Evolutionary conservation across 2,113 vertebrate species (phyloP).

Genomic region (Heteronetta atricapilla): DNA sequence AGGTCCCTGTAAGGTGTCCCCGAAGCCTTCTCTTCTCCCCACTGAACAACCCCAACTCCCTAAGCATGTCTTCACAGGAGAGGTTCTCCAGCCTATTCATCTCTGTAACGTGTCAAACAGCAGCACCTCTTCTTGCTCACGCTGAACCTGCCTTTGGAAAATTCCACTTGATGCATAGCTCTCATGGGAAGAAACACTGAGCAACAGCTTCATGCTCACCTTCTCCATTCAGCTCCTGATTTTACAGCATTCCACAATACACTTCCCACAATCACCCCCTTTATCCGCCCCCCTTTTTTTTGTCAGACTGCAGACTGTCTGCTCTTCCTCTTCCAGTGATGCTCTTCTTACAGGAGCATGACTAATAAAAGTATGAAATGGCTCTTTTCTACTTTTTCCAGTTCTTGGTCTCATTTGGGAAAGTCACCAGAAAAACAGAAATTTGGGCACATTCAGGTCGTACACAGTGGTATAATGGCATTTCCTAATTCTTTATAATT

Average conservation of each 20-base stretch:
- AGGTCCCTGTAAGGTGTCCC: no score
- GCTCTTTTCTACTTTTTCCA: neutral
- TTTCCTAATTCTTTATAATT: neutral
- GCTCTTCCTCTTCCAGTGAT: neutral
- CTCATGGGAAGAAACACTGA: neutral
- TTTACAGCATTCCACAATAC: neutral
- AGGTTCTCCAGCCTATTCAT: no score
- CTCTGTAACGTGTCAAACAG: rapidly evolving
- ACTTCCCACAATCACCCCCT: neutral
- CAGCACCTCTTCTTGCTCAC: neutral
- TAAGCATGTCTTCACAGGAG: no score
- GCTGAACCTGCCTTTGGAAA: neutral
- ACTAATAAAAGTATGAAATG: no score
- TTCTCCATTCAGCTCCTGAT: neutral
- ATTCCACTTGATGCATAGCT: neutral
- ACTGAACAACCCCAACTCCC: no score
- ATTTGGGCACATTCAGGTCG: neutral
- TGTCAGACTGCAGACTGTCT: neutral
- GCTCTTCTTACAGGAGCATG: neutral
- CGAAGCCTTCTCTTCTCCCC: no score
- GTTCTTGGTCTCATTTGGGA: neutral
- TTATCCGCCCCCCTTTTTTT: no score
- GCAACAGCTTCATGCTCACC: neutral
- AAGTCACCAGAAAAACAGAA: neutral
- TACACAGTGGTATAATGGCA: neutral